phyloP scores from a whole-genome alignment of 53 echinoderm and acorn worm species.

The Holothuria leucospilota region DNA sequence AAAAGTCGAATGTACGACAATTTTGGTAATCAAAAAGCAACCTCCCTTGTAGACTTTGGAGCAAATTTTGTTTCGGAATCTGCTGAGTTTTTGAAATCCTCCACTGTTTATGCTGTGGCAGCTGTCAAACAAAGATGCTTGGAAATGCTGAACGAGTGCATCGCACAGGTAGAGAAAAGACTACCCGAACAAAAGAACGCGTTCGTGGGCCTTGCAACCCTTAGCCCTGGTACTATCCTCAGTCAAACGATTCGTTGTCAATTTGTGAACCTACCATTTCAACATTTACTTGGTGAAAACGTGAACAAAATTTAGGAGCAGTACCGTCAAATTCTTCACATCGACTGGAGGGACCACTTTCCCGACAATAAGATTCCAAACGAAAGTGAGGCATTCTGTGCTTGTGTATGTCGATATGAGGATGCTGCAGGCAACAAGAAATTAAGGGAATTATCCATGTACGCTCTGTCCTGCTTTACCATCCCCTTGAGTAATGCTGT shows the following conservation, averaged over 20 bases:
- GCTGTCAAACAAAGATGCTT: too few species aligned
- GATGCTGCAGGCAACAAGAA: neutral
- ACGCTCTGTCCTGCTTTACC: constrained; percentile 26
- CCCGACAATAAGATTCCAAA: neutral
- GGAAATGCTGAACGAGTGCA: too few species aligned
- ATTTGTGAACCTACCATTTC: constrained; percentile 30
- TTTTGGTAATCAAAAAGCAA: too few species aligned
- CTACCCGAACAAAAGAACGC: neutral
- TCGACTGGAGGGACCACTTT: neutral
- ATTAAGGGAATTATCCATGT: neutral
- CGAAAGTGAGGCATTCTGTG: neutral
- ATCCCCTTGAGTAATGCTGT: constrained; percentile 26
- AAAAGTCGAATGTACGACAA: too few species aligned
- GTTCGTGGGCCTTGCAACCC: neutral
- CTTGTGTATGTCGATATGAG: neutral
- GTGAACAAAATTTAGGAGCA: neutral
- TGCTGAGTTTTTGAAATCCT: too few species aligned
- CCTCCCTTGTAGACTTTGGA: too few species aligned
- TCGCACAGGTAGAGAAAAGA: too few species aligned
- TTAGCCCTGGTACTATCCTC: neutral
- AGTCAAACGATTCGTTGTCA: constrained; percentile 1
- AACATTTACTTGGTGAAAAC: neutral
- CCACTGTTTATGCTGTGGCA: too few species aligned
- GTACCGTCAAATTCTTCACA: constrained; percentile 14
- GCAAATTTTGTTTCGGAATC: too few species aligned